Conservation (phyloP, 2,888 invertebrate species). For the Norana najaformis region DNA sequence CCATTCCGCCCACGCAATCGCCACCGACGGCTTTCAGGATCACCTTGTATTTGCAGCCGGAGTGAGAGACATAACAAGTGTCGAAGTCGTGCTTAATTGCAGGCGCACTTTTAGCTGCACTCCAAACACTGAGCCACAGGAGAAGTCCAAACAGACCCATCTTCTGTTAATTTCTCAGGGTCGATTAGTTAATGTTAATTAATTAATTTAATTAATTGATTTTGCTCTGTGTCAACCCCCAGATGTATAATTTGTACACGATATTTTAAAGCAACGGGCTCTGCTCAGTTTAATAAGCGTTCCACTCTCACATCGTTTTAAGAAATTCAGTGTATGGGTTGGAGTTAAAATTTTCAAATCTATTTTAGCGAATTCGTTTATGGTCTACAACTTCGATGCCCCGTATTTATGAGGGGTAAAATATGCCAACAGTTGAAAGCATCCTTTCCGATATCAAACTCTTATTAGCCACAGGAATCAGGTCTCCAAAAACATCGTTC, state of each 20-base stretch:
- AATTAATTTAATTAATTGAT: neutral
- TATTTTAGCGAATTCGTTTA: too few species aligned
- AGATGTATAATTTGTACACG: neutral
- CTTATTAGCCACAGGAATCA: neutral
- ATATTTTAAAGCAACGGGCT: too few species aligned
- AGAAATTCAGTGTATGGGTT: too few species aligned
- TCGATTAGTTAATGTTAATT: neutral
- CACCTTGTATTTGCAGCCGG: slow-evolving; percentile 30
- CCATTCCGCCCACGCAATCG: neutral
- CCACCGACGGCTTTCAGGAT: slow-evolving; percentile 10
- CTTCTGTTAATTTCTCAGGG: neutral
- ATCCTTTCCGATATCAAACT: neutral
- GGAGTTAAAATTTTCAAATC: too few species aligned
- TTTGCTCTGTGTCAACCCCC: too few species aligned
- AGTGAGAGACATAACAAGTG: slow-evolving; percentile 26
- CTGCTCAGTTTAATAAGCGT: too few species aligned
- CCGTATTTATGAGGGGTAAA: too few species aligned
- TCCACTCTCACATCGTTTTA: too few species aligned
- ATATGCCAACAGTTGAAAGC: too few species aligned
- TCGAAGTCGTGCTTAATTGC: neutral
- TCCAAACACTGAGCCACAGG: neutral
- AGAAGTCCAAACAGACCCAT: neutral
- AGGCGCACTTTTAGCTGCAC: neutral
- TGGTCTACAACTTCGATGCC: too few species aligned
- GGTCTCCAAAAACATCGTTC: neutral